These are phyloP conservation scores for Dasypus novemcinctus DNA, from an alignment of 2,113 vertebrate species.

Conservation along the genomic window DNA sequence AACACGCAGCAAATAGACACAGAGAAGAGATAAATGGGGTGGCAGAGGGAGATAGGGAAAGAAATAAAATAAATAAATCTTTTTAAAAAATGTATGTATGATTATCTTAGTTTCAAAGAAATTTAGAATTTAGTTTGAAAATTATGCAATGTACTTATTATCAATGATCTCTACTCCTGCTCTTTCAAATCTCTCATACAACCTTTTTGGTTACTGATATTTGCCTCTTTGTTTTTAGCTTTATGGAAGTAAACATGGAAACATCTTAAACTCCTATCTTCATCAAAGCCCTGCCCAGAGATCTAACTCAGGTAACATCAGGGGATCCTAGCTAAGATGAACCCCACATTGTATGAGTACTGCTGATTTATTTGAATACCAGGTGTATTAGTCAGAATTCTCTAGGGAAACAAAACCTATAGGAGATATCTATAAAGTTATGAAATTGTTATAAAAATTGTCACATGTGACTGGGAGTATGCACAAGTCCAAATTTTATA, in stretches of 20 bases:
- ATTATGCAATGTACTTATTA: conserved; percentile 87
- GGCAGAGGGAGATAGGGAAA: no score
- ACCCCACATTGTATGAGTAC: conserved; percentile 88
- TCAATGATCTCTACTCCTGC: conserved; percentile 92
- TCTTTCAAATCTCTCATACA: conserved; percentile 93
- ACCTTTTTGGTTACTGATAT: conserved; percentile 93
- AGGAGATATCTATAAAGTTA: no score
- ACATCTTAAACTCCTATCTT: conserved; percentile 89
- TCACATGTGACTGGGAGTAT: no score
- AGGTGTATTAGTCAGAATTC: no score
- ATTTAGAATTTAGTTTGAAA: not conserved
- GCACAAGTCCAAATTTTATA: no score
- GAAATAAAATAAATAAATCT: no score
- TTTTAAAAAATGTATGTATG: not conserved
- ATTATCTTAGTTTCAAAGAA: not conserved
- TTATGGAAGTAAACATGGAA: conserved; percentile 90
- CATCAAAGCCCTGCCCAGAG: conserved; percentile 92
- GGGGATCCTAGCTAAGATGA: conserved; percentile 88
- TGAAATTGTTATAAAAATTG: no score
- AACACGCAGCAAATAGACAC: no score
- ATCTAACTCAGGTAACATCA: conserved; percentile 88
- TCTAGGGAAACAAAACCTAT: no score
- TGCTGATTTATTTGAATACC: conserved; percentile 81
- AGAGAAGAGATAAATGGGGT: no score
- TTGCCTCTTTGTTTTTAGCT: conserved; percentile 90